Conservation (phyloP, 2,888 invertebrate species). For the Lasioglossum oenotherae region DNA sequence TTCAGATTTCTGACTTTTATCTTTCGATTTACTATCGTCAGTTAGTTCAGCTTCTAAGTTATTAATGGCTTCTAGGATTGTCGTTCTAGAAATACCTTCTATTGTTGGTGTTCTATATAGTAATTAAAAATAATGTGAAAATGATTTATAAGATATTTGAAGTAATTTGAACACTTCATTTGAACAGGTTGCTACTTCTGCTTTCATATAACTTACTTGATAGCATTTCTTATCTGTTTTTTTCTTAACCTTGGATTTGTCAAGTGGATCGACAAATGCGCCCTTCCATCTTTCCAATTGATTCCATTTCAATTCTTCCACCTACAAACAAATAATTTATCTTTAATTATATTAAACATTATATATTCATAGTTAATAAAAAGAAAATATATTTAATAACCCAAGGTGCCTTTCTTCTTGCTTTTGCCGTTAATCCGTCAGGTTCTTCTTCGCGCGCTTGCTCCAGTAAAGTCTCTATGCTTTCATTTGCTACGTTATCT, state of each 20-base stretch:
- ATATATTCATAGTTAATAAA: conserved; percentile 1
- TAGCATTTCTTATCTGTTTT: conserved; percentile 70
- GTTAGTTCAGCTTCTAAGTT: conserved; percentile 71
- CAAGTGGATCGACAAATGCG: conserved; percentile 72
- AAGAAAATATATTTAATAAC: conserved; percentile 64
- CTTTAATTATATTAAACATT: conserved; percentile 17
- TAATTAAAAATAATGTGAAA: conserved; percentile 9
- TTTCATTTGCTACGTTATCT: conserved; percentile 81
- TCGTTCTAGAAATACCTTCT: conserved; percentile 59
- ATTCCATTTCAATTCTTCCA: conserved; percentile 81
- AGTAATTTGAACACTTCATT: no score
- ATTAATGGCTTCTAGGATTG: conserved; percentile 62
- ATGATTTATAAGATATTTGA: not conserved
- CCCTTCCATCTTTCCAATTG: conserved; percentile 81
- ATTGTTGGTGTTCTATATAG: conserved; percentile 43
- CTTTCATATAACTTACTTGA: not conserved
- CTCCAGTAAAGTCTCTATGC: conserved; percentile 76
- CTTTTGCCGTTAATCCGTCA: conserved; percentile 75
- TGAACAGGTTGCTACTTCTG: not conserved
- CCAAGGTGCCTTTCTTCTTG: conserved; percentile 81
- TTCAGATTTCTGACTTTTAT: conserved; percentile 74
- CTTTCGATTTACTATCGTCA: conserved; percentile 74
- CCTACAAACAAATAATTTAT: conserved; percentile 65
- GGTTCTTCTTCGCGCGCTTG: conserved; percentile 77
- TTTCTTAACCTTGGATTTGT: conserved; percentile 79